Percentiles rank a stretch among this genome's conserved stretches.
Evolutionary conservation across 2,113 vertebrate genomes (phyloP).

Genomic region (Ammodytes dubius): DNA sequence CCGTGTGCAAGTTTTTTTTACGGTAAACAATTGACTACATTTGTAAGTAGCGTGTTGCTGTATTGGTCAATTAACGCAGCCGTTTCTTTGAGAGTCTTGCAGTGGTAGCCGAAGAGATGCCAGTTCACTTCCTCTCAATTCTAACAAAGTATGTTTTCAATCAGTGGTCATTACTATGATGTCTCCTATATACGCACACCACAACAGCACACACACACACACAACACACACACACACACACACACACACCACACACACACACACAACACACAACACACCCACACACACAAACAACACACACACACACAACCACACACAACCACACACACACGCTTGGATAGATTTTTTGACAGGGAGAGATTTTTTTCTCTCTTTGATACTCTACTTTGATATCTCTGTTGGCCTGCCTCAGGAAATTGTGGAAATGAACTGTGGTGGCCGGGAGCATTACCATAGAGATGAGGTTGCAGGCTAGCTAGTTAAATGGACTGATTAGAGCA

Average conservation of each 20-base stretch:
- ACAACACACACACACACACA: conserved; percentile 1
- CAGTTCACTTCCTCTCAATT: too few species aligned
- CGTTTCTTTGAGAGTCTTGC: too few species aligned
- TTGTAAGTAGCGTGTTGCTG: neutral
- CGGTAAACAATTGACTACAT: neutral
- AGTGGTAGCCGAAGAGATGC: too few species aligned
- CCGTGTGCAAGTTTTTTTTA: neutral
- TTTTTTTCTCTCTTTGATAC: conserved; percentile 22
- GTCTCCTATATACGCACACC: neutral
- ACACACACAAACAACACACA: conserved; percentile 17
- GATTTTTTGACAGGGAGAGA: too few species aligned
- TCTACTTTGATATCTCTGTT: conserved; percentile 53
- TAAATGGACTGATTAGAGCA: conserved; percentile 55
- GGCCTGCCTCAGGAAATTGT: conserved; percentile 56
- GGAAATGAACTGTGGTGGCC: conserved; percentile 63
- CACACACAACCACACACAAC: conserved; percentile 7
- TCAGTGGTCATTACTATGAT: neutral
- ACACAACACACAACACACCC: conserved; percentile 3
- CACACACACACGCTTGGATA: neutral
- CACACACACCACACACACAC: too few species aligned
- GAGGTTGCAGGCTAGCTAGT: conserved; percentile 49
- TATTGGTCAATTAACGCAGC: neutral
- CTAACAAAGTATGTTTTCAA: neutral
- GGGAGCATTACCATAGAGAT: conserved; percentile 71
- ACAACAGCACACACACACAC: neutral